Evolutionary conservation across 2,113 vertebrate species (phyloP).

Genomic region (Siphamia tubifer): DNA sequence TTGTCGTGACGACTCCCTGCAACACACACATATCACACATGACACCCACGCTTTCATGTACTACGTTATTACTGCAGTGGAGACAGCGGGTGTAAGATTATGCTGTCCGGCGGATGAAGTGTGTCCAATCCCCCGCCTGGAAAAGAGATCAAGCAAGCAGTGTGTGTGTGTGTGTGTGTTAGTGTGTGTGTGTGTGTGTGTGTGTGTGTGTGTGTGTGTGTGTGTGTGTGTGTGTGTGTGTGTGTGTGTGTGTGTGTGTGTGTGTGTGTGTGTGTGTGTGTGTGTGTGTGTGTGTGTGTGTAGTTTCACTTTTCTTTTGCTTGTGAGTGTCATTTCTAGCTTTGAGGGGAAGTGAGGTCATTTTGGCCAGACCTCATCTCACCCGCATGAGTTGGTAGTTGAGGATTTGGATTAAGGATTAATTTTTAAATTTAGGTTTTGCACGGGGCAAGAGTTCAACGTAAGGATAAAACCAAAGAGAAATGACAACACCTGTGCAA

Average conservation of each 20-base stretch:
- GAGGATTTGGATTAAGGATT: conserved; percentile 53
- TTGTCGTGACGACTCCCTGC: conserved; percentile 5
- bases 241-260: too few species aligned
- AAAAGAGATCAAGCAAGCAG: conserved; percentile 36
- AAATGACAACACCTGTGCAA: neutral
- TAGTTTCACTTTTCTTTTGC: too few species aligned
- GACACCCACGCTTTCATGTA: conserved; percentile 4
- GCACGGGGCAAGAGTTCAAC: neutral
- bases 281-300: neutral
- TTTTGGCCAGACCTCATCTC: conserved; percentile 18
- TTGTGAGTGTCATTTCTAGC: too few species aligned
- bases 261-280: too few species aligned
- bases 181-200: too few species aligned
- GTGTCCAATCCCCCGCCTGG: conserved; percentile 45
- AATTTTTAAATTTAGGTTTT: conserved; percentile 44
- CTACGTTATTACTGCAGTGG: neutral
- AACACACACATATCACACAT: neutral
- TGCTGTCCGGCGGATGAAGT: conserved; percentile 54
- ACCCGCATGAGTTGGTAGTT: conserved; percentile 10
- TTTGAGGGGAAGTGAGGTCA: conserved; percentile 9
- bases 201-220: too few species aligned
- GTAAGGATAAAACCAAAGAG: conserved; percentile 6
- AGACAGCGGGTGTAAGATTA: conserved; percentile 43
- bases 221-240: neutral
- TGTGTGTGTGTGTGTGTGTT: neutral